Evolutionary conservation across 2,797 vertebrate genomes (phyloP), one percentile per base, ranked within the genome.

Genomic region (Poliocrania exsul): DNA sequence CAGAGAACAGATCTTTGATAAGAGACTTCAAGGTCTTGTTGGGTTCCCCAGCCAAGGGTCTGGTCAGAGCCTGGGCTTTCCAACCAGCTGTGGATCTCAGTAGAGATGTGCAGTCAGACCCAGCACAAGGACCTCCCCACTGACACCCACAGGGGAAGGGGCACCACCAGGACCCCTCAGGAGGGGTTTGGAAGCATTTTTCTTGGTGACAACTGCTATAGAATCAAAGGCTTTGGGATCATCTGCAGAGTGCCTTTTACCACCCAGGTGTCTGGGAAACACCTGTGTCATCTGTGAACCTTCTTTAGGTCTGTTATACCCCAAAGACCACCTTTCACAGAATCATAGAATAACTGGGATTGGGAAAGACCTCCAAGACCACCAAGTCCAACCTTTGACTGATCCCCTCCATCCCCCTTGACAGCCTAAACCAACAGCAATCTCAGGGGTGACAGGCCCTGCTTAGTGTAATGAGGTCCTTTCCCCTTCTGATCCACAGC

Each of bases 311-410:
- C 16, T 75, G 6, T 46, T 53, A 21, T 1, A 53, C 37, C 31
- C n/a, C 61, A 10, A 70, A 85, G 50, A 35, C 57, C 46, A 29
- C 17, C 29, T 25, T 75, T 35, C 17, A 25, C n/a, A 21, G 50
- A 21, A 19, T 5, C 51, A 37, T 11, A 37, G 25, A 37, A 16
- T 19, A n/a, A 6, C 0, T 58, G 65, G 13, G 17, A 12, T 4
- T 28, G 58, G 51, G 51, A 24, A 26, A 58, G 25, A 9, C 11
- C 25, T 31, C 50, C 38, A 51, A 13, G 50, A 11, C 25, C 2
- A 51, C 58, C 15, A 31, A 46, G 57, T 24, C 21, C 33, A 40
- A 4, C 8, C 29, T 65, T 5, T 33, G 51, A 6, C 12, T 24
- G 16, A 58, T 6, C 25, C 19, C 0, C 23, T 31, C 3, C 44